Evolutionary conservation across 2,888 invertebrate genomes (phyloP).

Genomic region (Pristionchus arcanus): DNA sequence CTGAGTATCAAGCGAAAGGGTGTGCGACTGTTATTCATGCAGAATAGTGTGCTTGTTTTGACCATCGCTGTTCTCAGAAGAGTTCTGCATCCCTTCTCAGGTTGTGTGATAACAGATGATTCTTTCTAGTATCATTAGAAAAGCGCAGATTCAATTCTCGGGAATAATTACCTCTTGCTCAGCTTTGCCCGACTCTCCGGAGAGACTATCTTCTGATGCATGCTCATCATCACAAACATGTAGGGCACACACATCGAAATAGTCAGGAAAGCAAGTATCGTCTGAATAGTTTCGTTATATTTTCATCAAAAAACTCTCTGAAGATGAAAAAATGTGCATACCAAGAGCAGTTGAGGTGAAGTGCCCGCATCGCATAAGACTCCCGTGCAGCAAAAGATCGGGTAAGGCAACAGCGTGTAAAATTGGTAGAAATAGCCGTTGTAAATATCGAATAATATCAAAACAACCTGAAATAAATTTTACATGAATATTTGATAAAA

Average conservation of each 20-base stretch:
- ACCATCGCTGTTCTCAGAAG: neutral
- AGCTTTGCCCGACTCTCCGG: neutral
- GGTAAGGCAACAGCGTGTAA: neutral
- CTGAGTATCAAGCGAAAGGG: too few relatives aligned
- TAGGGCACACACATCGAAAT: neutral
- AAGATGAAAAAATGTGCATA: neutral
- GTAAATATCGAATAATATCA: neutral
- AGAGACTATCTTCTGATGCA: neutral
- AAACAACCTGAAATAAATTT: neutral
- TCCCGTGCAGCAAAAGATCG: neutral
- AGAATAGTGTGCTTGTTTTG: too few relatives aligned
- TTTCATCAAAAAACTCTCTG: neutral
- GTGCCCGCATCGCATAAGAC: neutral
- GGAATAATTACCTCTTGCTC: neutral
- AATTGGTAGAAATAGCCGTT: neutral
- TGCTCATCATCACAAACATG: conserved; percentile 9
- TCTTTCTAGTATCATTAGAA: too few relatives aligned
- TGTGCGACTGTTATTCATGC: too few relatives aligned
- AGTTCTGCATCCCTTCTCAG: too few relatives aligned
- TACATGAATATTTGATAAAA: neutral
- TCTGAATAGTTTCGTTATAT: neutral
- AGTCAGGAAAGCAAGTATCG: neutral
- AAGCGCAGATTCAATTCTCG: too few relatives aligned
- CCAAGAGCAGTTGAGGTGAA: neutral
- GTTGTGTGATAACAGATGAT: too few relatives aligned